A percentile compares a stretch with the other conserved stretches of the same genome.
Evolutionary conservation across 23 tunicate genomes (phyloP).

Genomic region (Styela clava): DNA sequence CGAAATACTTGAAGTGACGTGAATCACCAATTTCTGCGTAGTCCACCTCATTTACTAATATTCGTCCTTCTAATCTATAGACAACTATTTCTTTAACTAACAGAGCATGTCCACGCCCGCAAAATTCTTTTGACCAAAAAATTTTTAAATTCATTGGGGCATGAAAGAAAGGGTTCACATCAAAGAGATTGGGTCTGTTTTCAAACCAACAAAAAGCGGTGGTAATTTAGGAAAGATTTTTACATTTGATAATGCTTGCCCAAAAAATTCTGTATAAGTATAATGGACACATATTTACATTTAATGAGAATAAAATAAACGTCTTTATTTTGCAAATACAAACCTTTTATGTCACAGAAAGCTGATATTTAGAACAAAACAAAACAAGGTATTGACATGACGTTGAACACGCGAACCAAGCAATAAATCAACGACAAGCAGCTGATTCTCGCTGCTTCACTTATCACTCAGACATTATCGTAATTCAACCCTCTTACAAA

Average conservation of each 20-base stretch:
- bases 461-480: background rate
- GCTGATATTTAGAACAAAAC: too few relatives aligned
- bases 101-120: background rate
- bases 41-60: background rate
- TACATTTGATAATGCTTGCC: too few relatives aligned
- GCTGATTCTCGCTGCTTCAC: background rate
- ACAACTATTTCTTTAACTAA: background rate
- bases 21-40: background rate
- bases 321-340: too few relatives aligned
- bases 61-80: background rate
- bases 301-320: too few relatives aligned
- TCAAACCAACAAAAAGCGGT: background rate
- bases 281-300: too few relatives aligned
- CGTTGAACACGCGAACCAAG: background rate
- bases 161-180: background rate
- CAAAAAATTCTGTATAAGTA: too few relatives aligned
- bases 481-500: background rate
- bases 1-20: background rate
- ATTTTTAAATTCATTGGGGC: background rate
- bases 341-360: too few relatives aligned
- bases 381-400: too few relatives aligned
- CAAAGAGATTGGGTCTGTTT: background rate
- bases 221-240: too few relatives aligned
- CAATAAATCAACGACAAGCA: background rate
- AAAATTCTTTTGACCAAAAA: background rate